phyloP scores from a whole-genome alignment of 2,113 vertebrate species.

The Xiphophorus maculatus region DNA sequence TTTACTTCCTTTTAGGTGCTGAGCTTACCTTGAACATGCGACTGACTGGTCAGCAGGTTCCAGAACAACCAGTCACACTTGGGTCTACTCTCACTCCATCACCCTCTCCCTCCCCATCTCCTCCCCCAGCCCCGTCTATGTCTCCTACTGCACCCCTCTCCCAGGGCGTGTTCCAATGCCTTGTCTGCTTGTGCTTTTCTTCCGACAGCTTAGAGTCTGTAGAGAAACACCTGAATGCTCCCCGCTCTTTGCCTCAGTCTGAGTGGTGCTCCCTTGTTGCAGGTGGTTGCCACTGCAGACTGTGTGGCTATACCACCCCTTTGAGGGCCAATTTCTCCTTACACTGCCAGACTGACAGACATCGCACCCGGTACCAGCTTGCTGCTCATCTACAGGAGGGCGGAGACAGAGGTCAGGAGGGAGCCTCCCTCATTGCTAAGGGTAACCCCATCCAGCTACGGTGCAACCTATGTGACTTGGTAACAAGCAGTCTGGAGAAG shows the following conservation, averaged over 20 bases:
- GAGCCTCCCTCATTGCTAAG: conserved; percentile 90
- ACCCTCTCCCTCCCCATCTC: conserved; percentile 69
- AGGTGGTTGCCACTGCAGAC: conserved; percentile 93
- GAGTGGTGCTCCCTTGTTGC: conserved; percentile 95
- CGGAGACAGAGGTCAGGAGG: conserved; percentile 86
- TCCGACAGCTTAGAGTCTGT: conserved; percentile 93
- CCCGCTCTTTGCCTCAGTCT: conserved; percentile 91
- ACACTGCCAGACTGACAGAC: conserved; percentile 83
- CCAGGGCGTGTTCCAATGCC: conserved; percentile 94
- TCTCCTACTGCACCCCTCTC: conserved; percentile 88
- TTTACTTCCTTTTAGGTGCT: conserved; percentile 78
- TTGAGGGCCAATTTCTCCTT: conserved; percentile 98
- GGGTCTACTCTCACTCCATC: conserved; percentile 87
- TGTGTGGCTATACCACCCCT: conserved; percentile 96
- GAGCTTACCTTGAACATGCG: conserved; percentile 92
- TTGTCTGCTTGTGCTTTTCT: conserved; percentile 94
- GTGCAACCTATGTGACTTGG: conserved; percentile 95
- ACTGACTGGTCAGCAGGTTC: conserved; percentile 88
- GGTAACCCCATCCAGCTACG: conserved; percentile 94
- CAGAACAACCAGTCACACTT: conserved; percentile 90
- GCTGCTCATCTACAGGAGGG: conserved; percentile 96
- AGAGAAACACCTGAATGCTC: conserved; percentile 90
- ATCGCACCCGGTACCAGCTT: conserved; percentile 95
- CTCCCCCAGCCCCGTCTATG: conserved; percentile 63
- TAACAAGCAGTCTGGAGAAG: conserved; percentile 96